These are phyloP conservation scores for Neuroscelio doddi DNA, from an alignment of 2,888 invertebrate genomes.

Conservation along the genomic window DNA sequence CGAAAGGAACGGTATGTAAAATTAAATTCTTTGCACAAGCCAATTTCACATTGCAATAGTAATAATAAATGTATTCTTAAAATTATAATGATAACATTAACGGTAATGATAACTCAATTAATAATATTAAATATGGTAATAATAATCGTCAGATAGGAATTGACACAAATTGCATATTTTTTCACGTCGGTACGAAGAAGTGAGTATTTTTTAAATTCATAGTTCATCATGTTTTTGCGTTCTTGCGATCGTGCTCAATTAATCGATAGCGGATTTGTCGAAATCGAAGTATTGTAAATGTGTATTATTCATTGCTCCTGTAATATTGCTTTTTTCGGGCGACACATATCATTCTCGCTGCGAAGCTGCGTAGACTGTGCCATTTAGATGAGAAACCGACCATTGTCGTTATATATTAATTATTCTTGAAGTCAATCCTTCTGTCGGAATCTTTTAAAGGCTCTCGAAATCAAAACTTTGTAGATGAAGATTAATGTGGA, in stretches of 20 bases:
- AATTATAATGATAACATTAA: constrained; percentile 20
- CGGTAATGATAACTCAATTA: constrained; percentile 37
- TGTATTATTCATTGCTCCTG: constrained; percentile 57
- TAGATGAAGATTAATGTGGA: too few species aligned
- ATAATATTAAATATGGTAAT: constrained; percentile 14
- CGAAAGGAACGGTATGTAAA: constrained; percentile 7
- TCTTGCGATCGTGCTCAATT: constrained; percentile 54
- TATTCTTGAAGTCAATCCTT: background rate
- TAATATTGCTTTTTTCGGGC: constrained; percentile 19
- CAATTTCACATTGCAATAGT: constrained; percentile 26
- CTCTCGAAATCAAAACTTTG: too few species aligned
- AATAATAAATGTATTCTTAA: constrained; percentile 9
- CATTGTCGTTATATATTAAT: constrained; percentile 32
- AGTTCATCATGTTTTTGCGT: constrained; percentile 30
- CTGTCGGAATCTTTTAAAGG: too few species aligned
- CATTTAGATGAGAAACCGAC: constrained; percentile 58
- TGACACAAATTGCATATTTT: constrained; percentile 63
- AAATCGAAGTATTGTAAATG: constrained; percentile 58
- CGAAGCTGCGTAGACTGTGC: constrained; percentile 59
- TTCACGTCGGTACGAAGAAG: constrained; percentile 50
- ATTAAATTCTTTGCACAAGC: constrained; percentile 31
- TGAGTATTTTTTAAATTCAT: constrained; percentile 26
- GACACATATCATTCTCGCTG: constrained; percentile 32
- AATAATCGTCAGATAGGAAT: constrained; percentile 55
- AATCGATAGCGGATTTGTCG: constrained; percentile 46